Evolutionary conservation across 2,888 invertebrate genomes (phyloP).

Genomic region (Hydrotaea diabolus): DNA sequence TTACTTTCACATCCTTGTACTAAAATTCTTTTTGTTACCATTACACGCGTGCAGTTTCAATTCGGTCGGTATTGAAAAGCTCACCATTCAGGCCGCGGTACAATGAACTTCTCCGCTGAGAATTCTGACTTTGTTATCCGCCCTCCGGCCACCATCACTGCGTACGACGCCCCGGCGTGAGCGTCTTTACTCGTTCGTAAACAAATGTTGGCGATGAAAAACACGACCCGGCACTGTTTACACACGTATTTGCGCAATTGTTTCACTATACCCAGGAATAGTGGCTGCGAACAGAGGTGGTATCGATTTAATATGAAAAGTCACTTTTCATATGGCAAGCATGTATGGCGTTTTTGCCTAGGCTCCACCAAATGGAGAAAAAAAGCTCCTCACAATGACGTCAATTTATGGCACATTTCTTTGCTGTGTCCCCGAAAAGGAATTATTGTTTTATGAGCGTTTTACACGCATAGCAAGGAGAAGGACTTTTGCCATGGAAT

Average conservation of each 20-base stretch:
- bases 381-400: conserved; percentile 46
- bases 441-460: not conserved
- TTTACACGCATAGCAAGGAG: not conserved
- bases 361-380: no score
- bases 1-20: no score
- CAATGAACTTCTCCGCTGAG: not conserved
- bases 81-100: conserved; percentile 24
- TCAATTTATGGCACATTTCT: conserved; percentile 48
- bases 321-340: not conserved
- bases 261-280: not conserved
- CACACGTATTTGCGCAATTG: conserved; percentile 7
- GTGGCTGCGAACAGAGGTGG: not conserved
- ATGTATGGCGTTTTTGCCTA: not conserved
- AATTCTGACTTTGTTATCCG: not conserved
- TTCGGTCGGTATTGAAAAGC: not conserved
- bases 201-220: not conserved
- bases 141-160: not conserved
- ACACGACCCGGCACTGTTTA: not conserved
- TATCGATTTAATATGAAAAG: conserved; percentile 9
- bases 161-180: not conserved
- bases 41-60: no score
- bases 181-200: conserved; percentile 10
- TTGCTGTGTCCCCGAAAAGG: not conserved
- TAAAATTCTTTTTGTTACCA: no score
- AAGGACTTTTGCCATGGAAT: not conserved